Evolutionary conservation across 2,888 invertebrate species (phyloP).

Genomic region (Lordiphosa andalusiaca): DNA sequence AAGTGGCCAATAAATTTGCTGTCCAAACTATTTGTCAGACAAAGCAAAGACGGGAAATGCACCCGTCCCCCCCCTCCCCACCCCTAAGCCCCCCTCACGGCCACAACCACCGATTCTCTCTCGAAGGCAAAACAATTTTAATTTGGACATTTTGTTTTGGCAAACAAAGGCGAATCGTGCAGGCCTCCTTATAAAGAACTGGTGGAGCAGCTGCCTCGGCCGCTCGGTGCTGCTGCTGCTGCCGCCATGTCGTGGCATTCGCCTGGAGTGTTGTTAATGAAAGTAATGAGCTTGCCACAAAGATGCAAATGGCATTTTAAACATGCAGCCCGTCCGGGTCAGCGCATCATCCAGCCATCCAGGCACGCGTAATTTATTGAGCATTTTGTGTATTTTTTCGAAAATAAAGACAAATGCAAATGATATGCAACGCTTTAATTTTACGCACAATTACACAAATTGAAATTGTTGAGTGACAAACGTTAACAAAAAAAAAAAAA

Average conservation of each 20-base stretch:
- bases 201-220: constrained; percentile 33
- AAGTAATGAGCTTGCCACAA: constrained; percentile 76
- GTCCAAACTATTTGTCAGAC: constrained; percentile 80
- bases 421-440: constrained; percentile 75
- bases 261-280: constrained; percentile 70
- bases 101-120: constrained; percentile 19
- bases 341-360: constrained; percentile 33
- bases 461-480: constrained; percentile 72
- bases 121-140: constrained; percentile 67
- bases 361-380: constrained; percentile 75
- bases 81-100: not conserved
- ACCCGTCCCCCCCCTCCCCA: constrained; percentile 9
- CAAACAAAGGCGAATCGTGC: constrained; percentile 66
- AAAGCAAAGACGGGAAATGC: constrained; percentile 55
- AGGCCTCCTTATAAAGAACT: constrained; percentile 62
- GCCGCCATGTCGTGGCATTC: constrained; percentile 36
- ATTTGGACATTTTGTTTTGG: constrained; percentile 75
- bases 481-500: constrained; percentile 31
- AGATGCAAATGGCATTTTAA: constrained; percentile 79
- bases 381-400: constrained; percentile 55
- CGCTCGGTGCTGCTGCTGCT: constrained; percentile 38
- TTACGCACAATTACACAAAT: constrained; percentile 75
- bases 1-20: constrained; percentile 80
- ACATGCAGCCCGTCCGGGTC: constrained; percentile 72
- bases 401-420: constrained; percentile 59